phyloP scores from a whole-genome alignment of 2,113 vertebrate species.

The Petromus typicus region DNA sequence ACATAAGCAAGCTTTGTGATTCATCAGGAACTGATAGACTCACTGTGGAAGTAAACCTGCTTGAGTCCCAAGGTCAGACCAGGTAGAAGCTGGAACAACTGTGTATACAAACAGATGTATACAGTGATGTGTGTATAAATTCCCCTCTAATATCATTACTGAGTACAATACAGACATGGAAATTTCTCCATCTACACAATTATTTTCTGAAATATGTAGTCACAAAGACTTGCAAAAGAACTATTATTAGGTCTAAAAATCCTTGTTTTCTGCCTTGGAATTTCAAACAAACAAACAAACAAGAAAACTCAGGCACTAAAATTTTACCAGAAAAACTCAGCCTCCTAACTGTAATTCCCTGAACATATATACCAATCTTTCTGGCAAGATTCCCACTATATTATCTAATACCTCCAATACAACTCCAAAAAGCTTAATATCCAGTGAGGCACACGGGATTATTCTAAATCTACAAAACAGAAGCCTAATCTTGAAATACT shows the following conservation, averaged over 20 bases:
- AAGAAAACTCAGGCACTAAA: neutral
- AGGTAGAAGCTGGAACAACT: slow-evolving; percentile 77
- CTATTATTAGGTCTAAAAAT: neutral
- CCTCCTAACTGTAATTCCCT: neutral
- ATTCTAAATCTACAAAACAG: neutral
- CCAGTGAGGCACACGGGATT: neutral
- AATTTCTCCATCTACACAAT: slow-evolving; percentile 35
- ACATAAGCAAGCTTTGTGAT: slow-evolving; percentile 85
- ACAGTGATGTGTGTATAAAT: slow-evolving; percentile 77
- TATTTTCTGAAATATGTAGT: slow-evolving; percentile 47
- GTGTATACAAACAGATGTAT: slow-evolving; percentile 65
- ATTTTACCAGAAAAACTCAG: neutral
- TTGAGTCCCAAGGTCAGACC: slow-evolving; percentile 84
- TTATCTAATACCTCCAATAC: neutral
- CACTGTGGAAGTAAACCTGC: slow-evolving; percentile 80
- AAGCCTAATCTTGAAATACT: neutral
- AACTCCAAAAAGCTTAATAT: neutral
- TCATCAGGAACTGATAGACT: slow-evolving; percentile 85
- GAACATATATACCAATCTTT: neutral
- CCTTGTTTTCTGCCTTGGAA: neutral
- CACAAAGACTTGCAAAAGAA: neutral
- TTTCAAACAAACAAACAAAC: neutral
- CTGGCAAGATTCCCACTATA: neutral
- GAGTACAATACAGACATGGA: slow-evolving; percentile 1
- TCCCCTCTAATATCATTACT: slow-evolving; percentile 76